These are phyloP conservation scores for Portunus trituberculatus DNA, from an alignment of 1,140 invertebrate genomes.

Conservation along the genomic window DNA sequence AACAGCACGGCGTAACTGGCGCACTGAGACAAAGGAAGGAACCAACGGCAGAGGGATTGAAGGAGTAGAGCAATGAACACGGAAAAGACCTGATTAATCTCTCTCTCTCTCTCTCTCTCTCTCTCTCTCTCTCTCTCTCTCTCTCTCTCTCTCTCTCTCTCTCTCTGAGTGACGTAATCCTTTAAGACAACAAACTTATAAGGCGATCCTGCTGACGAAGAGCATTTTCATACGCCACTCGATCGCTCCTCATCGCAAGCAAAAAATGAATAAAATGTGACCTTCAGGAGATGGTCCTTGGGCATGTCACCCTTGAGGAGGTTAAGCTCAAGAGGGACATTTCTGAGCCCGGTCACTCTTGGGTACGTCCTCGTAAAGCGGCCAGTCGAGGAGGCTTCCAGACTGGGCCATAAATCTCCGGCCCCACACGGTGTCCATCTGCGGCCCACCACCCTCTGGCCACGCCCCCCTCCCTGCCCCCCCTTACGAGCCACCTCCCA, in stretches of 20 bases:
- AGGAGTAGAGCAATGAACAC: not conserved
- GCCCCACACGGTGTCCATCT: not conserved
- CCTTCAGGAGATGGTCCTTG: not conserved
- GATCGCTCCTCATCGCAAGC: not conserved
- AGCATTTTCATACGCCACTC: not conserved
- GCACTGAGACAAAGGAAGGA: not conserved
- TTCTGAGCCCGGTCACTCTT: not conserved
- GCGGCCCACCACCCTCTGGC: not conserved
- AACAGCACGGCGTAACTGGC: not conserved
- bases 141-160: slow-evolving; percentile 7
- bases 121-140: slow-evolving; percentile 7
- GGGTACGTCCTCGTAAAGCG: not conserved
- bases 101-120: slow-evolving; percentile 34
- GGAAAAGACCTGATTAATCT: not conserved
- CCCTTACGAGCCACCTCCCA: not conserved
- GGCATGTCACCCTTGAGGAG: not conserved
- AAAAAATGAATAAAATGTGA: not conserved
- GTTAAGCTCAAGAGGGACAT: not conserved
- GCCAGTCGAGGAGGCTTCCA: not conserved
- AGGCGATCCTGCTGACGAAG: not conserved
- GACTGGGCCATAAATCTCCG: slow-evolving; percentile 44
- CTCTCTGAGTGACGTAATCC: not conserved
- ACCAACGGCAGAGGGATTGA: not conserved
- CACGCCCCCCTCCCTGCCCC: not conserved
- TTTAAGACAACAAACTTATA: not conserved